Percentiles rank a stretch among this genome's conserved stretches.
Evolutionary conservation across 2,888 invertebrate genomes (phyloP).

Genomic region (Calliphora vomitoria): DNA sequence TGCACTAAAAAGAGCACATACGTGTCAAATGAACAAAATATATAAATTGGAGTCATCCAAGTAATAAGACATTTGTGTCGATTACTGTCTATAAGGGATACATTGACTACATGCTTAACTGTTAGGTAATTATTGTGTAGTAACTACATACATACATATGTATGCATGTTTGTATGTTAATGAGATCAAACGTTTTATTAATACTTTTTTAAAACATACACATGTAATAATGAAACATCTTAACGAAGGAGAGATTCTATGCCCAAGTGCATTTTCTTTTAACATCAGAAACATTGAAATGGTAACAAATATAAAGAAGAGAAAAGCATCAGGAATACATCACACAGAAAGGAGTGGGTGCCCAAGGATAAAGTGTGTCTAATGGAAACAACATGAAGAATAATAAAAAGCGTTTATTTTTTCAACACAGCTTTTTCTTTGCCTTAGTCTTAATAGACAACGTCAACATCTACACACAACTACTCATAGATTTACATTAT

Average conservation of each 20-base stretch:
- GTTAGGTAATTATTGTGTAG: too few relatives aligned
- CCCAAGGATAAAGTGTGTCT: slow-evolving; percentile 26
- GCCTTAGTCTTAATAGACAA: slow-evolving; percentile 13
- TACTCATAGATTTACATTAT: slow-evolving; percentile 23
- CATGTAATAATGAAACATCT: not conserved
- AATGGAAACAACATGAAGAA: slow-evolving; percentile 5
- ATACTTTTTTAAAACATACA: too few relatives aligned
- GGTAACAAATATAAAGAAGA: not conserved
- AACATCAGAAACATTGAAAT: slow-evolving; percentile 18
- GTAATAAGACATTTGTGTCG: too few relatives aligned
- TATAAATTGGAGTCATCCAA: too few relatives aligned
- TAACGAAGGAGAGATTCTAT: not conserved
- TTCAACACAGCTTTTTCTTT: slow-evolving; percentile 6
- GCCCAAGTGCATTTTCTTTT: not conserved
- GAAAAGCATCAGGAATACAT: not conserved
- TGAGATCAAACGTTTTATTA: too few relatives aligned
- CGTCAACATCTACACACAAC: slow-evolving; percentile 12
- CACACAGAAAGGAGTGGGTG: slow-evolving; percentile 3
- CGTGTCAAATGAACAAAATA: too few relatives aligned
- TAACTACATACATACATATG: too few relatives aligned
- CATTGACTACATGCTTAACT: too few relatives aligned
- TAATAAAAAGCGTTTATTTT: not conserved
- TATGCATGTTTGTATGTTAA: too few relatives aligned
- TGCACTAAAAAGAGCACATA: too few relatives aligned
- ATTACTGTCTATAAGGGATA: too few relatives aligned